These are phyloP conservation scores for Volucella inflata DNA, from an alignment of 2,888 invertebrate genomes.

Conservation along the genomic window DNA sequence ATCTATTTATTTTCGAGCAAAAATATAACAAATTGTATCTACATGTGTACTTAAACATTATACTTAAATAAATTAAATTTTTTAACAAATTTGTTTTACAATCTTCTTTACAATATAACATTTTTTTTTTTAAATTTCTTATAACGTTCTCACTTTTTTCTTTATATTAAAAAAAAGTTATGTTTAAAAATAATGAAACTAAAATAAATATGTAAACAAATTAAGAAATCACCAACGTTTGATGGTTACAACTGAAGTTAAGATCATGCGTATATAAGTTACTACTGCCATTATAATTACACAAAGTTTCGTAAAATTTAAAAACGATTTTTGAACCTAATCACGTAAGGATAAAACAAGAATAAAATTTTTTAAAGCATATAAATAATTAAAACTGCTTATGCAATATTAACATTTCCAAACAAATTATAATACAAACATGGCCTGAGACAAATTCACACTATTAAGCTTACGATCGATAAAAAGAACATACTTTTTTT, in stretches of 20 bases:
- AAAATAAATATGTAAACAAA: slow-evolving; percentile 6
- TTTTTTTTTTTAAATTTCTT: slow-evolving; percentile 18
- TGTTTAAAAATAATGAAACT: slow-evolving; percentile 30
- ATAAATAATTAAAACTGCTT: neutral
- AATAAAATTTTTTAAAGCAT: neutral
- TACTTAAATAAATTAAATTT: slow-evolving; percentile 47
- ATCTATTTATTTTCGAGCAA: slow-evolving; percentile 56
- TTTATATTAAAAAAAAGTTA: neutral
- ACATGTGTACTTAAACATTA: slow-evolving; percentile 46
- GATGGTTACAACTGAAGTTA: neutral
- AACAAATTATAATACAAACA: too few species aligned
- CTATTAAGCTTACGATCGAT: too few species aligned
- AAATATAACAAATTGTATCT: neutral
- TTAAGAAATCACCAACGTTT: neutral
- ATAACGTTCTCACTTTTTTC: neutral
- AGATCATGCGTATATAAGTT: slow-evolving; percentile 37
- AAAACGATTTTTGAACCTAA: slow-evolving; percentile 46
- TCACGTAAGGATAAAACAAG: slow-evolving; percentile 16
- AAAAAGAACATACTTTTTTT: too few species aligned
- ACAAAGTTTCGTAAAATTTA: slow-evolving; percentile 39
- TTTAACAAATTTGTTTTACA: slow-evolving; percentile 17
- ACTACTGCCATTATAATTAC: slow-evolving; percentile 38
- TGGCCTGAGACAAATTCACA: too few species aligned
- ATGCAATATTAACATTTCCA: too few species aligned
- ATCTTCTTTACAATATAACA: neutral